Conservation (phyloP, 2,113 vertebrate genomes). For the Porphyrio hochstetteri region DNA sequence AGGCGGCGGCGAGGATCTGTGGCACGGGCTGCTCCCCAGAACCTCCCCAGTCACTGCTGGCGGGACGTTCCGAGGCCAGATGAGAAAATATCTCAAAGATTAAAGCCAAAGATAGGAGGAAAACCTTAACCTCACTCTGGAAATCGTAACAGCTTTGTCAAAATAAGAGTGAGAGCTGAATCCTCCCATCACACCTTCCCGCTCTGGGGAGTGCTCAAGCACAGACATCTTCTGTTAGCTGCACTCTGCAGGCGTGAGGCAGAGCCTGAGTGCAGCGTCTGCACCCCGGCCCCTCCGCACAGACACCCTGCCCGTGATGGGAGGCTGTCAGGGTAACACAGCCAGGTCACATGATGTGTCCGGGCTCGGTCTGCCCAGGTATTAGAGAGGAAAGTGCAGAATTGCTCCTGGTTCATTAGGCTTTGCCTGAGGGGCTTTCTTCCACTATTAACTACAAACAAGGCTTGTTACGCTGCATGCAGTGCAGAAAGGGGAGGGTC, state of each 20-base stretch:
- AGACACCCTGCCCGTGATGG: constrained; percentile 38
- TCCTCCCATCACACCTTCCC: constrained; percentile 29
- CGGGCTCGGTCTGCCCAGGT: constrained; percentile 59
- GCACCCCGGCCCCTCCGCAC: constrained; percentile 49
- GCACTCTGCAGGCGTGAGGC: constrained; percentile 11
- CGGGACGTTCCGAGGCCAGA: constrained; percentile 36
- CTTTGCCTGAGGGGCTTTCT: constrained; percentile 73
- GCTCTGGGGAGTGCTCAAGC: constrained; percentile 26
- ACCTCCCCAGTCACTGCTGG: constrained; percentile 7
- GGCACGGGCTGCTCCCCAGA: constrained; percentile 13
- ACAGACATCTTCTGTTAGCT: constrained; percentile 61
- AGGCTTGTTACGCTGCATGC: constrained; percentile 59
- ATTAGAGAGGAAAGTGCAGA: constrained; percentile 62
- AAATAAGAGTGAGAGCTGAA: constrained; percentile 65
- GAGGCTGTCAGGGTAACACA: constrained; percentile 58
- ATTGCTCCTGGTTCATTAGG: constrained; percentile 75
- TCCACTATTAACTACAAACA: constrained; percentile 73
- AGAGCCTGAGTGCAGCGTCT: constrained; percentile 37
- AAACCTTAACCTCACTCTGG: constrained; percentile 60
- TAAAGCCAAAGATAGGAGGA: constrained; percentile 56
- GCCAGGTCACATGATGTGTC: constrained; percentile 70
- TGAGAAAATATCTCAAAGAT: constrained; percentile 58
- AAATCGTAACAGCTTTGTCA: constrained; percentile 61
- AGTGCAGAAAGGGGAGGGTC: constrained; percentile 67
- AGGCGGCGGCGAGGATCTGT: not conserved